Base-by-base conservation (phyloP, 2,888 invertebrate species). In the Agriopis aurantiaria region DNA sequence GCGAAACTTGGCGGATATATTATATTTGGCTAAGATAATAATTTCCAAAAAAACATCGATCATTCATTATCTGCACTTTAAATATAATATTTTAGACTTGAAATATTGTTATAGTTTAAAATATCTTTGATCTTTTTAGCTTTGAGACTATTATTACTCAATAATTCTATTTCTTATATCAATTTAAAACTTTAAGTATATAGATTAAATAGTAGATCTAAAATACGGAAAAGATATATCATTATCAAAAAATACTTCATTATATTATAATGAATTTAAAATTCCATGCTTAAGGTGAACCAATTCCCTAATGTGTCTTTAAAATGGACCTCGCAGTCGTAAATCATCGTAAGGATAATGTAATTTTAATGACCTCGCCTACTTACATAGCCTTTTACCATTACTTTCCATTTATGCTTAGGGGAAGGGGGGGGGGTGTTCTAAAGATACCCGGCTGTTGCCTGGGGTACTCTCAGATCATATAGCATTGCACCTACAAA, bases 341-440 rank as follows among this genome's bases (percentile, higher is more conserved):
- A 64, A 63, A 68, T 55, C 48, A 68, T 55, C 48, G 14, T 61
- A 17, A 51, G 33, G 58, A 33, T 68, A 64, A 68, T 68, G 59
- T 48, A n/a, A 68, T 63, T 68, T 64, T 68, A 63, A 68, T 59
- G 62, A 55, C 57, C 52, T 52, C 7, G 8, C 43, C 10, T 33
- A 62, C n/a, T 8, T 33, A 33, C 46, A 33, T 8, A 3, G 23
- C 33, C 33, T n/a, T n/a, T 58, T 48, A 55, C 12, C 55, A 40
- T 55, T 53, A 33, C 33, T 51, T 23, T 4, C 1, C 33, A 33
- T 33, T 33, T 33, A 33, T 33, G 1, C n/a, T n/a, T n/a, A n/a
- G n/a, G n/a, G n/a, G n/a, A n/a, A n/a, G n/a, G 17, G 17, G 17
- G 17, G 17, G 17, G 33, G 33, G 33, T 5, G 33, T 3, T 33